Base-by-base conservation (phyloP, 2,888 invertebrate genomes). In the Mechanitis mazaeus region DNA sequence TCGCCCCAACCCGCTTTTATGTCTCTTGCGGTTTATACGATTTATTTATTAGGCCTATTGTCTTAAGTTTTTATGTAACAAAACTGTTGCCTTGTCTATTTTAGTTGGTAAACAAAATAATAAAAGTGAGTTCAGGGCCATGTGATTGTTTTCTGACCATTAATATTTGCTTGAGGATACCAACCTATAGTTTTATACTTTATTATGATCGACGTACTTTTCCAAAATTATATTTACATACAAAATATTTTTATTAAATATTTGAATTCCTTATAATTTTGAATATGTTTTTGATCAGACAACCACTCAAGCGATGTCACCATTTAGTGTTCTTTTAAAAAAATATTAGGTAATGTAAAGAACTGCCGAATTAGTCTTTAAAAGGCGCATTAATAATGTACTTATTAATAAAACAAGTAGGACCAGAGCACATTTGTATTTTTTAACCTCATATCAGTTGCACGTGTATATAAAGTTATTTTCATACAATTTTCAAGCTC, bases 301-400 rank as follows among this genome's bases (percentile, higher is more conserved):
- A 54, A 45, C 33, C 1, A 54, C 31, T 2, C 38, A 50, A 11
- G 60, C 50, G 68, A 64, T 72, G 75, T 80, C 77, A 80, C 86
- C 85, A 77, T 78, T 83, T 85, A 84, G 85, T 87, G 85, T 87
- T 87, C 83, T 81, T 76, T 81, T 78, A 77, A 80, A 80, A 66
- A 42, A 42, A 70, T 77, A 78, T 75, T 77, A 78, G 77, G 72
- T 76, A 77, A 77, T 72, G 67, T 76, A 78, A 85, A 80, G 71
- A 82, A 83, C 80, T 84, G 83, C 88, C 87, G 88, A 87, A 87
- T 87, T 87, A 88, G 84, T 84, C 79, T 83, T 82, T 81, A 81
- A 82, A 84, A 84, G 84, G 77, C 75, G 77, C 73, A 72, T 58
- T 71, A 69, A 68, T 63, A 70, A 73, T 71, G 71, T 72, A 75